phyloP scores from a whole-genome alignment of 2,888 invertebrate species.

The Eupithecia inturbata region DNA sequence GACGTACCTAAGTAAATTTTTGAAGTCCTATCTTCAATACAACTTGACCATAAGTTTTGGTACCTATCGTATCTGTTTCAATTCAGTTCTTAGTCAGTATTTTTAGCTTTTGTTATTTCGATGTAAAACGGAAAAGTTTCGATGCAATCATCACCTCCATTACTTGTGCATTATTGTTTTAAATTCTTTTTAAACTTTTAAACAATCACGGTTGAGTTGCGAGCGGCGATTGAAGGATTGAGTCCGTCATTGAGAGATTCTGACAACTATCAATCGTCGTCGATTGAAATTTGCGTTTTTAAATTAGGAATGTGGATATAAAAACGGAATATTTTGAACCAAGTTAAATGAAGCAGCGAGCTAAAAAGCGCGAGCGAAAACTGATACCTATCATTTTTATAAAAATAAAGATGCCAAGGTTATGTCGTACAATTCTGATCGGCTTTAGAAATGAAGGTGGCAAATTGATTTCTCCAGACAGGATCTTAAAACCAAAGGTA shows the following conservation, averaged over 20 bases:
- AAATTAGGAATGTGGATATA: neutral
- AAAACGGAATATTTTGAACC: neutral
- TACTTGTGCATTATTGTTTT: conserved; percentile 48
- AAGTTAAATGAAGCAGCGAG: neutral
- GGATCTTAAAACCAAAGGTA: neutral
- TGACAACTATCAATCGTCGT: conserved; percentile 29
- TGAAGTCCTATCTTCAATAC: too few relatives aligned
- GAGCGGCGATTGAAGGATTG: conserved; percentile 43
- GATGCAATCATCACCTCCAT: conserved; percentile 46
- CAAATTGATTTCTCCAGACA: neutral
- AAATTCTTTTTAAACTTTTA: conserved; percentile 35
- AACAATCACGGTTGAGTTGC: conserved; percentile 42
- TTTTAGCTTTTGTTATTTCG: conserved; percentile 50
- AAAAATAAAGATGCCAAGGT: neutral
- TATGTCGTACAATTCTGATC: neutral
- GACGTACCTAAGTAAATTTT: neutral
- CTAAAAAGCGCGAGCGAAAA: neutral
- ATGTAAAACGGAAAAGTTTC: conserved; percentile 48
- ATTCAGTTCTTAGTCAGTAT: conserved; percentile 40
- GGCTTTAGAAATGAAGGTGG: conserved; percentile 3
- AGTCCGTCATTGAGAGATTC: conserved; percentile 49
- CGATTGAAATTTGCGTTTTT: conserved; percentile 21
- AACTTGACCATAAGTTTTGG: neutral
- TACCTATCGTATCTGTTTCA: conserved; percentile 37
- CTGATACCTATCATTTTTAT: neutral